Base-by-base conservation (phyloP, 2,888 invertebrate genomes). In the Aphodius granarius region DNA sequence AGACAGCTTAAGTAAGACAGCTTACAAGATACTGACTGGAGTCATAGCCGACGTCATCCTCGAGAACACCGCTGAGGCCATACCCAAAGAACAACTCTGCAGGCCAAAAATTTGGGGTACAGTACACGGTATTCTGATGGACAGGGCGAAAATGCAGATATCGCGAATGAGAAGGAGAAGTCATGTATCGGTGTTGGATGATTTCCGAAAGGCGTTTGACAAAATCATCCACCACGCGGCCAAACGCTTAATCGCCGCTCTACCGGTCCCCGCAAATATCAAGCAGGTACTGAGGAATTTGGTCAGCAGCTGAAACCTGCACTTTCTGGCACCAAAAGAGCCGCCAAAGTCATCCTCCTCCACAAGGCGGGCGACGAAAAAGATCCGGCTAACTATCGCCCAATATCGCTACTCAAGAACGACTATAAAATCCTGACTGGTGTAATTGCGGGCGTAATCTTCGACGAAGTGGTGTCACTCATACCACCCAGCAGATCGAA, bases 401-500 rank as follows among this genome's bases (percentile, higher is more conserved):
- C 64, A 6, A 75, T 75, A 19, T 62, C 75, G 15, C 17, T 75
- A n/a, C 66, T 72, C 13, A 75, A 75, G 19, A 75, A 71, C 9
- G 75, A 75, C 62, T 75, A 75, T 20, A 75, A 75, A 72, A 23
- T 72, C 3, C 15, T 72, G 23, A 75, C 75, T n/a, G 71, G 71
- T n/a, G 75, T 75, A 17, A 72, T 75, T 13, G 62, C 71, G 20
- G 62, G 15, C 9, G 22, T 66, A n/a, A 72, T 75, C 9, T 13
- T 21, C 15, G 16, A 72, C n/a, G 15, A n/a, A 5, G 16, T 63
- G n/a, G 13, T 15, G 16, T 22, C 72, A n/a, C 64, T 64, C 15
- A 72, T n/a, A 4, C 66, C 18, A 4, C 66, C 20, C 3, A n/a
- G 23, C 23, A 23, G 23, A 23, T 6, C 23, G 6, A 23, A 23